Conservation (phyloP, 2,888 invertebrate species). For the Eristalis arbustorum region DNA sequence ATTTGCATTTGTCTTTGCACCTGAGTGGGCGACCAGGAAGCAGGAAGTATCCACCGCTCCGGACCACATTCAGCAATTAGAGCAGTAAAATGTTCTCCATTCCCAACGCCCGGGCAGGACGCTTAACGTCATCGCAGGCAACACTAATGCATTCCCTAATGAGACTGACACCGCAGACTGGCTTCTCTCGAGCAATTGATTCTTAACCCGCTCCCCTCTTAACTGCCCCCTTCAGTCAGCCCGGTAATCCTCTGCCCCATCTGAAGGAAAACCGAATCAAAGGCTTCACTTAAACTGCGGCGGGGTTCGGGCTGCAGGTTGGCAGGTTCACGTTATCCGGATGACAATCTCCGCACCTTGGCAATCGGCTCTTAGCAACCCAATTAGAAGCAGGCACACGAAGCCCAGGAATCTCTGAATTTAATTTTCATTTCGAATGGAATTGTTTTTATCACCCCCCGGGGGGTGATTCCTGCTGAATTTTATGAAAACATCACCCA, state of each 20-base stretch:
- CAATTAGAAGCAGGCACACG: slow-evolving; percentile 54
- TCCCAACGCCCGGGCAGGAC: background rate
- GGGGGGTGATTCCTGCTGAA: slow-evolving; percentile 39
- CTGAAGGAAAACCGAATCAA: background rate
- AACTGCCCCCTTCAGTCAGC: background rate
- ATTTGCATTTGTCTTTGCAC: background rate
- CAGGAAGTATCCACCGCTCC: background rate
- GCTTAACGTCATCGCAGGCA: background rate
- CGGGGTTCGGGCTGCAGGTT: background rate
- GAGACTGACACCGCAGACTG: background rate
- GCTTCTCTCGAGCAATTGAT: background rate
- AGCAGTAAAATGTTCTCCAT: background rate
- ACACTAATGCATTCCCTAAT: background rate
- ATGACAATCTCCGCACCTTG: slow-evolving; percentile 27
- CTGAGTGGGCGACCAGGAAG: background rate
- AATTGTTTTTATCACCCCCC: slow-evolving; percentile 34
- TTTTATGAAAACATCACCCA: slow-evolving; percentile 48
- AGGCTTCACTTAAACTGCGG: background rate
- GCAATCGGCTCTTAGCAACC: slow-evolving; percentile 45
- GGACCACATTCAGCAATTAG: background rate
- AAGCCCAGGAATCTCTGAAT: slow-evolving; percentile 41
- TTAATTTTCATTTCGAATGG: slow-evolving; percentile 54
- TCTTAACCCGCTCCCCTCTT: background rate
- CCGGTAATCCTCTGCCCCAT: background rate
- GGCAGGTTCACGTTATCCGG: slow-evolving; percentile 10